Conservation (phyloP, 2,797 vertebrate genomes). For the Gobio occitaniae region DNA sequence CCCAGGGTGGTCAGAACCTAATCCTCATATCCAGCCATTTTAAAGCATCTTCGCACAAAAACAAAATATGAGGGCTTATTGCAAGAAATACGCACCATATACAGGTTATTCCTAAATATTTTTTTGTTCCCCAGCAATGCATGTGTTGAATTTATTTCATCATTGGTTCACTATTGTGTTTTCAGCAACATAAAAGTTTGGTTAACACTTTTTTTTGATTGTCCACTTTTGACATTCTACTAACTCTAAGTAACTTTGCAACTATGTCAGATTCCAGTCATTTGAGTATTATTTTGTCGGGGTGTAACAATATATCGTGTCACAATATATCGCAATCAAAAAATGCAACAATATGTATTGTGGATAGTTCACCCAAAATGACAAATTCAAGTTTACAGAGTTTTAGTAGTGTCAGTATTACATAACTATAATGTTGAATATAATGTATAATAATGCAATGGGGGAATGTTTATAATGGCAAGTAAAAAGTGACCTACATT, state of each 20-base stretch:
- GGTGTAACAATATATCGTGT: too few species aligned
- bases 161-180: neutral
- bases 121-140: neutral
- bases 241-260: neutral
- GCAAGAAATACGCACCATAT: neutral
- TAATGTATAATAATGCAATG: too few species aligned
- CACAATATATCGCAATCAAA: too few species aligned
- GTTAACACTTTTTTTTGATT: neutral
- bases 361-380: too few species aligned
- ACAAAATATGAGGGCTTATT: neutral
- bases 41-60: conserved; percentile 44
- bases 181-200: neutral
- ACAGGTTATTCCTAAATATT: neutral
- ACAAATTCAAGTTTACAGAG: too few species aligned
- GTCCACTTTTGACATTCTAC: neutral
- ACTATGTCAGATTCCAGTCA: too few species aligned
- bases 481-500: too few species aligned
- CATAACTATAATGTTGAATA: too few species aligned
- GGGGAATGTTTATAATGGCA: too few species aligned
- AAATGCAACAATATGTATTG: too few species aligned
- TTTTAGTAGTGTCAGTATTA: too few species aligned
- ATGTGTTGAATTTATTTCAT: neutral
- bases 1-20: conserved; percentile 56
- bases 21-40: conserved; percentile 55
- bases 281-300: too few species aligned